These are phyloP conservation scores for Liposcelis brunnea DNA, from an alignment of 2,888 invertebrate genomes.

Conservation along the genomic window DNA sequence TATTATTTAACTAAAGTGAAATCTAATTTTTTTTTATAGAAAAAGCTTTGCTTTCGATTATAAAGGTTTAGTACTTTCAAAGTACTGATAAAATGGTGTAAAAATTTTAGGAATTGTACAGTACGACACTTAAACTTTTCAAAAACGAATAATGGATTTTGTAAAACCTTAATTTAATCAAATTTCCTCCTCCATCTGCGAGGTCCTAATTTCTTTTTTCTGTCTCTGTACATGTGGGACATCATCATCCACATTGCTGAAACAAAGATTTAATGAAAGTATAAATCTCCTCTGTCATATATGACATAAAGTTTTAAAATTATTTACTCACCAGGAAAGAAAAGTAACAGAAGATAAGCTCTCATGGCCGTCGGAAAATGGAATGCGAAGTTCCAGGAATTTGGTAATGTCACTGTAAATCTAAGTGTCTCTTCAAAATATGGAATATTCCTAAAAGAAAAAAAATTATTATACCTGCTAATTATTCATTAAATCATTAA, in stretches of 20 bases:
- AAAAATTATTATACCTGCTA: conserved; percentile 14
- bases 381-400: conserved; percentile 70
- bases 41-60: too few relatives aligned
- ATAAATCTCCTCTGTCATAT: neutral
- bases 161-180: conserved; percentile 9
- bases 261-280: conserved; percentile 19
- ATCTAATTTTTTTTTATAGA: too few relatives aligned
- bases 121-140: too few relatives aligned
- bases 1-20: too few relatives aligned
- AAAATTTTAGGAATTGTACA: too few relatives aligned
- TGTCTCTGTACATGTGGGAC: conserved; percentile 64
- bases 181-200: conserved; percentile 15
- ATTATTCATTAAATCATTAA: neutral
- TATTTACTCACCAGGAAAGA: conserved; percentile 44
- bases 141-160: too few relatives aligned
- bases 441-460: conserved; percentile 50
- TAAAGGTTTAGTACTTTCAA: too few relatives aligned
- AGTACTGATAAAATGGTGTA: too few relatives aligned
- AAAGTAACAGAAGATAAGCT: conserved; percentile 54
- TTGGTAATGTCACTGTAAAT: conserved; percentile 63
- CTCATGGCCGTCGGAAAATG: conserved; percentile 66
- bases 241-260: conserved; percentile 57
- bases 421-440: conserved; percentile 71
- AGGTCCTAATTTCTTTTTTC: conserved; percentile 38
- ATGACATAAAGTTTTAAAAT: too few relatives aligned